Evolutionary conservation across 2,888 invertebrate species (phyloP).

Genomic region (Dolichomitus sp.): DNA sequence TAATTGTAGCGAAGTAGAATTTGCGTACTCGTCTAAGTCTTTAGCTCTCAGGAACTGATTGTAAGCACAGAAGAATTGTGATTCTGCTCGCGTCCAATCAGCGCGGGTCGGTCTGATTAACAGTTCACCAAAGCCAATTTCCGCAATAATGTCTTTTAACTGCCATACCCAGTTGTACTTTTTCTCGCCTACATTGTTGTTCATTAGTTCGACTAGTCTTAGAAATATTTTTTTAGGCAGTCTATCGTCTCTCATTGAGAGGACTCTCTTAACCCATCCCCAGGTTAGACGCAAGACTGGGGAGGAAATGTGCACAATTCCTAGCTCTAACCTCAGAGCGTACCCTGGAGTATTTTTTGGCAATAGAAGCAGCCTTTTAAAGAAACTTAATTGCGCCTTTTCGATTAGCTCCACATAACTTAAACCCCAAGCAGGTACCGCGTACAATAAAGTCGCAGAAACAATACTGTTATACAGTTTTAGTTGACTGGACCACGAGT

Average conservation of each 20-base stretch:
- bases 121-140: slow-evolving; percentile 11
- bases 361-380: slow-evolving; percentile 13
- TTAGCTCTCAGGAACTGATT: slow-evolving; percentile 1
- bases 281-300: slow-evolving; percentile 17
- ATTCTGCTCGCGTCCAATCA: neutral
- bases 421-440: neutral
- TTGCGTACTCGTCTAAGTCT: slow-evolving; percentile 1
- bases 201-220: neutral
- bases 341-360: slow-evolving; percentile 1
- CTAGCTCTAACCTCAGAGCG: slow-evolving; percentile 20
- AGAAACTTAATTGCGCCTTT: neutral
- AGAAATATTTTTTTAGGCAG: slow-evolving; percentile 9
- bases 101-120: neutral
- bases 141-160: slow-evolving; percentile 9
- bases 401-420: neutral
- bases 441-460: neutral
- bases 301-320: neutral
- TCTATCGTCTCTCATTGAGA: neutral
- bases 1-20: slow-evolving; percentile 17
- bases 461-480: neutral
- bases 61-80: neutral
- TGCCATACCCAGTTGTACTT: slow-evolving; percentile 29
- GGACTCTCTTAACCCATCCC: slow-evolving; percentile 20
- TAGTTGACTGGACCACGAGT: neutral
- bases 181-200: neutral